Conservation (phyloP, 1,140 invertebrate species). For the Euwallacea similis region DNA sequence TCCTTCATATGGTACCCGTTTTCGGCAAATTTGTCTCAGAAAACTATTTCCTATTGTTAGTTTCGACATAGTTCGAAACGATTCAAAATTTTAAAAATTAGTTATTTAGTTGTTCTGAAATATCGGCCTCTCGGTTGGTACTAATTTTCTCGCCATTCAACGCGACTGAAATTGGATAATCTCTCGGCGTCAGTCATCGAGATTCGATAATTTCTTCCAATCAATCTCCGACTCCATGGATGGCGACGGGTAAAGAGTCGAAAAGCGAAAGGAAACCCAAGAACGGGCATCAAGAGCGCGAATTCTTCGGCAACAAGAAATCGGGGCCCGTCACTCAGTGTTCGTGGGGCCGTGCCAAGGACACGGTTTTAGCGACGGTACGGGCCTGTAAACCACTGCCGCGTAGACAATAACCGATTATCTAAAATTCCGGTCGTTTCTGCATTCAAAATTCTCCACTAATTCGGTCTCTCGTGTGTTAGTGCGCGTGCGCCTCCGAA, state of each 20-base stretch:
- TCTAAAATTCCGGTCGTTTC: not conserved
- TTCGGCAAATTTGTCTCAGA: no score
- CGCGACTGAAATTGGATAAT: not conserved
- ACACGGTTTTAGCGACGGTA: slow-evolving; percentile 7
- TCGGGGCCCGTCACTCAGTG: slow-evolving; percentile 34
- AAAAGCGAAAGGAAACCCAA: slow-evolving; percentile 31
- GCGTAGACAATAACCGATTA: slow-evolving; percentile 2
- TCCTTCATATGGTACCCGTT: no score
- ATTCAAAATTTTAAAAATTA: no score
- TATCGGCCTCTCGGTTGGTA: no score
- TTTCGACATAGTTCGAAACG: no score
- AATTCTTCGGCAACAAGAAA: slow-evolving; percentile 38
- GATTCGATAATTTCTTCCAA: slow-evolving; percentile 1
- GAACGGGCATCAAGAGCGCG: slow-evolving; percentile 30
- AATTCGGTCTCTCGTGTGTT: no score
- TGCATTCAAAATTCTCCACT: no score
- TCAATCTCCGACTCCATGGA: not conserved
- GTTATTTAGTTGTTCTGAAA: no score
- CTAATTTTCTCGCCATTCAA: no score
- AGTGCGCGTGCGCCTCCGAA: no score
- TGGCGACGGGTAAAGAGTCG: not conserved
- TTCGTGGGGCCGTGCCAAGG: slow-evolving; percentile 26
- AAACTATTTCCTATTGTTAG: no score
- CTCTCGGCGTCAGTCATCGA: not conserved
- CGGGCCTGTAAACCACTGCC: not conserved